Percentiles rank a stretch among this genome's conserved stretches.
phyloP scores from a whole-genome alignment of 2,888 invertebrate genomes.

The Sthenelais limicola region DNA sequence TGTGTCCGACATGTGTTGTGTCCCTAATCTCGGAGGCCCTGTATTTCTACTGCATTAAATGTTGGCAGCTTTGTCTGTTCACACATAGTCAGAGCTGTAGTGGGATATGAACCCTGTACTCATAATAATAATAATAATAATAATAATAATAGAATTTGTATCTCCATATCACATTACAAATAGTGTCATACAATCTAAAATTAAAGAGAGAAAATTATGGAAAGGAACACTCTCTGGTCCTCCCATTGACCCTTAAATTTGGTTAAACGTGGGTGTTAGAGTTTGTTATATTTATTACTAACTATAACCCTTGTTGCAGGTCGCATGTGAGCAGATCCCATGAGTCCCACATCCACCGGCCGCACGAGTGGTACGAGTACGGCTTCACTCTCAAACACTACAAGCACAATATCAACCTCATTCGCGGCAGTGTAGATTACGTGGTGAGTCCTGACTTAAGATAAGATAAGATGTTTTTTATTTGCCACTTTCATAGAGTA shows the following conservation, averaged over 20 bases:
- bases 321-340: not conserved
- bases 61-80: not conserved
- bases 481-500: no score
- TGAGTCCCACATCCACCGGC: no score
- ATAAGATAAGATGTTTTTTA: no score
- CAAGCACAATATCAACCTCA: slow-evolving; percentile 60
- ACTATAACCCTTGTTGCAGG: not conserved
- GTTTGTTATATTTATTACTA: not conserved
- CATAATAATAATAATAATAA: no score
- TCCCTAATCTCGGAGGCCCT: no score
- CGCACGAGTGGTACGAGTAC: slow-evolving; percentile 51
- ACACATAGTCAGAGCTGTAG: not conserved
- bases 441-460: slow-evolving; percentile 3
- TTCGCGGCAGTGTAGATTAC: slow-evolving; percentile 51
- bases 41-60: not conserved
- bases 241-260: not conserved
- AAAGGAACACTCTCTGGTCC: no score
- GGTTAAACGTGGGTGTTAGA: not conserved
- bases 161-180: no score
- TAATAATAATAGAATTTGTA: no score
- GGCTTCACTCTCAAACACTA: slow-evolving; percentile 50
- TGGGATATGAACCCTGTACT: no score
- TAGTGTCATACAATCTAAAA: no score
- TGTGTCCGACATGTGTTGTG: no score
- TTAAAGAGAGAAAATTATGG: no score